Conservation (phyloP, 2,888 invertebrate genomes). For the Entomobrya proxima region DNA sequence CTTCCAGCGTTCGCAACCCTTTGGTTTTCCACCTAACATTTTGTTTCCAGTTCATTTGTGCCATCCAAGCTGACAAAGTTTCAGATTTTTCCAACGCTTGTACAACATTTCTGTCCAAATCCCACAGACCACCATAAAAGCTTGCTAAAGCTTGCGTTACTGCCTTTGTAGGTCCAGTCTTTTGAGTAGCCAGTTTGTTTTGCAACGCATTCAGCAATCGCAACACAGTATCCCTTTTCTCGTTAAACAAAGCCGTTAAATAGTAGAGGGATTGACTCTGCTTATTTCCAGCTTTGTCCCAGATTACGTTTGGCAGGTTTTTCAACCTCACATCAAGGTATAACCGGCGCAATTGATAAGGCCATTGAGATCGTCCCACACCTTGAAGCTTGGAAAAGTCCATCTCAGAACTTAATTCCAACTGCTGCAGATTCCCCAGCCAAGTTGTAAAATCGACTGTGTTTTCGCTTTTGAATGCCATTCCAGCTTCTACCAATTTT, state of each 20-base stretch:
- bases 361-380: background rate
- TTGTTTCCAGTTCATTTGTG: background rate
- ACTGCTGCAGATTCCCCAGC: background rate
- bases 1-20: background rate
- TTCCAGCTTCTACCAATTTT: background rate
- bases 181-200: background rate
- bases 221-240: background rate
- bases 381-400: background rate
- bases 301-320: background rate
- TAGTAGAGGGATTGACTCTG: background rate
- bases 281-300: background rate
- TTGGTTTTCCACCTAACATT: background rate
- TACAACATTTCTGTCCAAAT: background rate
- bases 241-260: constrained; percentile 1
- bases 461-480: background rate
- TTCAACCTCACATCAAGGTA: background rate
- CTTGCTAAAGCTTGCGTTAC: background rate
- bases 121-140: constrained; percentile 26
- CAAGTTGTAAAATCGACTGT: background rate
- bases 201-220: background rate
- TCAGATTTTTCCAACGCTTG: background rate
- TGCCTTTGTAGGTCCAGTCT: background rate
- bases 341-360: background rate
- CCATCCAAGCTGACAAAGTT: background rate
- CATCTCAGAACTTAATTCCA: too few species aligned